Conservation (phyloP, 2,113 vertebrate genomes). For the Macroglossus sobrinus region DNA sequence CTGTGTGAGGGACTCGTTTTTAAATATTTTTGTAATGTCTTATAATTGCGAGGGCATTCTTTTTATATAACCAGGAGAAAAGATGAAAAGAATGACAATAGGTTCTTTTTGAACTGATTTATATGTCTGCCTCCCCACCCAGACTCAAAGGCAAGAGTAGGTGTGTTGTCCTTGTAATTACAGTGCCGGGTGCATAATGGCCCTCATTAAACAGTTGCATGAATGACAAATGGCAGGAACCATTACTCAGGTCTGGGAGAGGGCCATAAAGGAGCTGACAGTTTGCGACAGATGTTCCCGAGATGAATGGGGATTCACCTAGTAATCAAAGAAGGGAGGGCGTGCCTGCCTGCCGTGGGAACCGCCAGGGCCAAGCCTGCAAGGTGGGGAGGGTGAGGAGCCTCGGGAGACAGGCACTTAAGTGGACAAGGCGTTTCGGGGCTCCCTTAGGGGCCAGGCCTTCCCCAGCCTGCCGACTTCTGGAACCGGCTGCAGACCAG, state of each 20-base stretch:
- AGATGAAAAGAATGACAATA: constrained; percentile 40
- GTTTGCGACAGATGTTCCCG: neutral
- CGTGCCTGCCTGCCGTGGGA: neutral
- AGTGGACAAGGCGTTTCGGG: neutral
- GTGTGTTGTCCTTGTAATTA: constrained; percentile 48
- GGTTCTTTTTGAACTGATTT: neutral
- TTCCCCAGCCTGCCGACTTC: neutral
- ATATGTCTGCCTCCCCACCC: constrained; percentile 24
- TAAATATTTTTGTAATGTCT: neutral
- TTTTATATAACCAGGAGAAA: constrained; percentile 27
- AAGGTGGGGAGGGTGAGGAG: neutral
- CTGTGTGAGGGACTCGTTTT: neutral
- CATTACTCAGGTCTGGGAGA: neutral
- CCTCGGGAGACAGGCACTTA: neutral
- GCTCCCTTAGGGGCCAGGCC: neutral
- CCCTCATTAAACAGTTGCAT: neutral
- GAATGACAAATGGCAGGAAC: neutral
- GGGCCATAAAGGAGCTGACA: constrained; percentile 22
- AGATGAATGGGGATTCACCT: constrained; percentile 53
- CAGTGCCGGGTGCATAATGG: neutral
- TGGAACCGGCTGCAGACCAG: neutral
- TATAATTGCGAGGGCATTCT: neutral
- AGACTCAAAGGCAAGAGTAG: constrained; percentile 50
- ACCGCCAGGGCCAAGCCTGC: neutral
- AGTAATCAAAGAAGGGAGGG: constrained; percentile 48